Evolutionary conservation across 2,888 invertebrate genomes (phyloP), one percentile per base, ranked within the genome.

Genomic region (Chloroclysta siterata): DNA sequence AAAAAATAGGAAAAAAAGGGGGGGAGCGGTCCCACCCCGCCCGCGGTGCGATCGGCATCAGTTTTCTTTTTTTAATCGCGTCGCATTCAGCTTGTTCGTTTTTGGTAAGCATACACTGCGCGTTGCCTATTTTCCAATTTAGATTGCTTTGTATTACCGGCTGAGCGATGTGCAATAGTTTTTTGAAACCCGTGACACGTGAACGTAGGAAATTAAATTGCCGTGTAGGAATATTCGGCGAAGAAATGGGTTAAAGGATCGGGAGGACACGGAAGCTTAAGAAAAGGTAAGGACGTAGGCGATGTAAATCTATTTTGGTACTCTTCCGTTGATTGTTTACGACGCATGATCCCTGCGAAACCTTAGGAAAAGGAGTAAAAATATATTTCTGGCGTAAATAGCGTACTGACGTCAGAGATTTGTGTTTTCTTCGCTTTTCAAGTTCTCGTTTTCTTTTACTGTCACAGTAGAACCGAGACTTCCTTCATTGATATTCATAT

Each of bases 51-150:
- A 93, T 93, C 92, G 92, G 90, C 92, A 93, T 90, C 92, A 80
- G 85, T 81, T 91, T 93, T 92, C 92, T 91, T 93, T 93, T 93
- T 93, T 93, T 92, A 91, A 93, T 93, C 93, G 93, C 92, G 92
- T 92, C 90, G 92, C 87, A 86, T 87, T 92, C 91, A 82, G 83
- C 81, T 82, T 90, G 85, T 81, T 93, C 92, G 90, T 92, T 93
- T 92, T 93, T 89, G 90, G 92, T 91, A 92, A 92, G 92, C 92
- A 92, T 90, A 92, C 90, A 93, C 88, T 85, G 91, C 89, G 89
- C 91, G 89, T 88, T 91, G 92, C 92, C 92, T 92, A 92, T 93
- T 91, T 92, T 93, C 92, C 92, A 92, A 92, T 92, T 93, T 92
- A 92, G 92, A 93, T 93, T 91, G 92, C 93, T 92, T 92, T 92